Base-by-base conservation (phyloP, 2,797 vertebrate genomes). In the Hozukius guyotensis region DNA sequence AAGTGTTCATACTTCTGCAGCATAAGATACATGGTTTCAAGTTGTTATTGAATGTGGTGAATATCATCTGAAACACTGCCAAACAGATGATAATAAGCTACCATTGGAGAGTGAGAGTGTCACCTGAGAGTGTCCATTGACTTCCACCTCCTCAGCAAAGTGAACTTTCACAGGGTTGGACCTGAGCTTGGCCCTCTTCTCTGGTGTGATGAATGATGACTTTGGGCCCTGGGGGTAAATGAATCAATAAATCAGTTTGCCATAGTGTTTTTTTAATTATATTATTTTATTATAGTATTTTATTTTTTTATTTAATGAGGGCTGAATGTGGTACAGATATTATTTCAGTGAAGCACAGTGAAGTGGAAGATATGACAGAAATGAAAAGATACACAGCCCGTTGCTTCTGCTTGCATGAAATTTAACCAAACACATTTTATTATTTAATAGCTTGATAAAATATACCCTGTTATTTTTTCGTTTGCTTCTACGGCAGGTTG, bases 81-180 rank as follows among this genome's bases (percentile, higher is more conserved):
- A 5, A 31, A 46, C 13, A 53, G 4, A 67, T 61, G 4, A 67
- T 61, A 16, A 24, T 57, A 65, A 27, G 14, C 25, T 6, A 12
- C 4, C n/a, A 65, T 0, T 55, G 18, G 27, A 7, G 16, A 53
- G 11, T 42, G 38, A 42, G 38, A 42, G 38, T 42, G 38, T 60
- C 36, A 99, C 98, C 97, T 99, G 98, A 73, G 94, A 94, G 72
- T 98, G 97, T 59, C 97, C 97, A 2, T 98, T 99, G 92, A 99
- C 96, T 52, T 98, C 96, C 78, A 99, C 98, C 86, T 99, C 98
- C 89, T 99, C 97, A 1, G 98, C 98, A 38, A 99, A 99, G 71
- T 95, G 97, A 78, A 99, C 98, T 92, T 99, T 99, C 27, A 99
- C 97, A 0, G 98, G 98, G 88, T 99, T 99, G 76, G 96, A 98